Evolutionary conservation across 2,888 invertebrate genomes (phyloP).

Genomic region (Eilema caniola): DNA sequence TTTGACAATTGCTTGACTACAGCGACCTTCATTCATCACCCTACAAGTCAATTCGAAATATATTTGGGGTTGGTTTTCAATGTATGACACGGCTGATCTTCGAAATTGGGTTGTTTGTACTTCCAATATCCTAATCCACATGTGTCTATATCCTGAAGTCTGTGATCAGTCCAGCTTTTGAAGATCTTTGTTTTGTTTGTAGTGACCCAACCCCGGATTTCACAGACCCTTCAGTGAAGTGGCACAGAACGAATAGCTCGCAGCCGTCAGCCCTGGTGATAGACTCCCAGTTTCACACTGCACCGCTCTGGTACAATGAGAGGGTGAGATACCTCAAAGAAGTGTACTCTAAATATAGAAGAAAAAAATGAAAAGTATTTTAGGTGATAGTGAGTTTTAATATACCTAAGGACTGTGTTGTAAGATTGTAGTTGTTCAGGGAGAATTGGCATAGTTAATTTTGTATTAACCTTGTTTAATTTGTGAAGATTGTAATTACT

Average conservation of each 20-base stretch:
- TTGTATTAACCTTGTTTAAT: not conserved
- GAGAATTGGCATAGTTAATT: not conserved
- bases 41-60: too few relatives aligned
- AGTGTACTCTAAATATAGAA: constrained; percentile 68
- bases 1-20: too few relatives aligned
- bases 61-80: too few relatives aligned
- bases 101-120: too few relatives aligned
- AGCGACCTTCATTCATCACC: too few relatives aligned
- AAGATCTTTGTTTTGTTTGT: constrained; percentile 35
- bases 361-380: constrained; percentile 42
- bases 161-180: not conserved
- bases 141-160: too few relatives aligned
- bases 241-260: constrained; percentile 58
- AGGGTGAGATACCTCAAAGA: constrained; percentile 63
- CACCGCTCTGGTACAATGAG: constrained; percentile 66
- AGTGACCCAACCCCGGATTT: constrained; percentile 73
- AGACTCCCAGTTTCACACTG: constrained; percentile 58
- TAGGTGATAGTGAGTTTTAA: not conserved
- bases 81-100: too few relatives aligned
- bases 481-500: too few relatives aligned
- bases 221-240: constrained; percentile 62
- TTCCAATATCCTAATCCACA: too few relatives aligned
- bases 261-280: constrained; percentile 64
- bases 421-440: not conserved
- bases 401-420: not conserved